Evolutionary conservation across 2,797 vertebrate species (phyloP).

Genomic region (Peromyscus melanophrys): DNA sequence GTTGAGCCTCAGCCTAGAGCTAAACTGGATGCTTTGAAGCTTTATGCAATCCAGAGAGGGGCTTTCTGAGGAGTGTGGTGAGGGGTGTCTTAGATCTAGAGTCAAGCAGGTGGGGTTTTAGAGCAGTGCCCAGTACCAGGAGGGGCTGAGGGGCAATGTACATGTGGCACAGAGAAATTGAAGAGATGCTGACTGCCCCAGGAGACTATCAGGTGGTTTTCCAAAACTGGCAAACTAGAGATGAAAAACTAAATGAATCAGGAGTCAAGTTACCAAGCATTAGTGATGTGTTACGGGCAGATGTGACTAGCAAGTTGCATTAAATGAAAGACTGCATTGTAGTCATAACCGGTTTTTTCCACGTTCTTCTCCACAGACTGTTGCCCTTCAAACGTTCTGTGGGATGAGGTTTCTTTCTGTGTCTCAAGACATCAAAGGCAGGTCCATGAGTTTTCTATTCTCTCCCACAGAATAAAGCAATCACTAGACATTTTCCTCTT

Average conservation of each 20-base stretch:
- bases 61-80: background rate
- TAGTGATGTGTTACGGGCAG: no score
- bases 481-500: background rate
- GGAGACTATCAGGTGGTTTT: background rate
- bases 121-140: no score
- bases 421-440: background rate
- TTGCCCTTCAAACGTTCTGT: background rate
- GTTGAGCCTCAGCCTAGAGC: background rate
- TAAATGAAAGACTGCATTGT: background rate
- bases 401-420: background rate
- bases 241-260: background rate
- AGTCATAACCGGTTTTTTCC: background rate
- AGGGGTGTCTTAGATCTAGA: background rate
- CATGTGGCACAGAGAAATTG: background rate
- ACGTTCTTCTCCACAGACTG: background rate
- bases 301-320: background rate
- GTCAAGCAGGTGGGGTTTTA: background rate
- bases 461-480: background rate
- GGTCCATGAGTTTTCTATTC: background rate
- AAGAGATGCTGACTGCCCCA: background rate
- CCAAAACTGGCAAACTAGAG: background rate
- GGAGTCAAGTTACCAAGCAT: background rate
- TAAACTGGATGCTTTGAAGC: background rate
- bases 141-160: accelerated
- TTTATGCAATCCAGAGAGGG: background rate